Percentiles rank a stretch among this genome's conserved stretches.
These are phyloP conservation scores for Taenaris catops DNA, from an alignment of 2,888 invertebrate genomes.

Conservation along the genomic window DNA sequence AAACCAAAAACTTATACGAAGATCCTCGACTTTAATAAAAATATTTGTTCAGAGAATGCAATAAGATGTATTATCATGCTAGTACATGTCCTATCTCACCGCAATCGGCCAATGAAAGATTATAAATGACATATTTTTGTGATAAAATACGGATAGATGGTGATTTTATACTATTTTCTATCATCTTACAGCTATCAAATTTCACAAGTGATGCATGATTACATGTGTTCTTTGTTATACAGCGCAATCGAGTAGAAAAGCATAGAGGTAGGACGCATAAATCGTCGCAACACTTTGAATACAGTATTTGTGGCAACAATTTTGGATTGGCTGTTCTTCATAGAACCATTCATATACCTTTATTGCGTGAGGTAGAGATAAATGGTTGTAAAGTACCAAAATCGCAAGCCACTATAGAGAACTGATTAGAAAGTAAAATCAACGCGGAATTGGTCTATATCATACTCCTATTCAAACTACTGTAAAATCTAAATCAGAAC, in stretches of 20 bases:
- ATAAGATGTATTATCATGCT: slow-evolving; percentile 5
- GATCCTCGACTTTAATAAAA: slow-evolving; percentile 2
- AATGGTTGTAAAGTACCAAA: slow-evolving; percentile 10
- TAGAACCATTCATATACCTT: slow-evolving; percentile 13
- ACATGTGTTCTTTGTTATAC: too few relatives aligned
- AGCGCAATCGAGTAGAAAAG: slow-evolving; percentile 5
- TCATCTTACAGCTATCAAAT: too few relatives aligned
- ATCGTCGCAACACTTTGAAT: slow-evolving; percentile 46
- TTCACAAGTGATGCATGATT: too few relatives aligned
- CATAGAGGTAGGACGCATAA: slow-evolving; percentile 35
- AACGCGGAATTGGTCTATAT: too few relatives aligned
- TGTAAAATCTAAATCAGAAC: too few relatives aligned
- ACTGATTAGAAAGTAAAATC: slow-evolving; percentile 3
- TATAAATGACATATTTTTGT: slow-evolving; percentile 5
- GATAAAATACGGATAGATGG: slow-evolving; percentile 4
- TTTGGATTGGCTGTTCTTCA: slow-evolving; percentile 38
- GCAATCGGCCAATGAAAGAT: slow-evolving; percentile 4
- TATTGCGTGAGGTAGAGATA: slow-evolving; percentile 17
- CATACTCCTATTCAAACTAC: too few relatives aligned
- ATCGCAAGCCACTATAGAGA: slow-evolving; percentile 1
- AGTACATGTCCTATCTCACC: slow-evolving; percentile 11
- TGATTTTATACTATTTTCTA: background rate
- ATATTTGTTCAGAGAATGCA: slow-evolving; percentile 1
- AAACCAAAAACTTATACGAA: background rate
- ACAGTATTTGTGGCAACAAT: slow-evolving; percentile 47